Base-by-base conservation (phyloP, 1,140 invertebrate species). In the Hyles vespertilio region DNA sequence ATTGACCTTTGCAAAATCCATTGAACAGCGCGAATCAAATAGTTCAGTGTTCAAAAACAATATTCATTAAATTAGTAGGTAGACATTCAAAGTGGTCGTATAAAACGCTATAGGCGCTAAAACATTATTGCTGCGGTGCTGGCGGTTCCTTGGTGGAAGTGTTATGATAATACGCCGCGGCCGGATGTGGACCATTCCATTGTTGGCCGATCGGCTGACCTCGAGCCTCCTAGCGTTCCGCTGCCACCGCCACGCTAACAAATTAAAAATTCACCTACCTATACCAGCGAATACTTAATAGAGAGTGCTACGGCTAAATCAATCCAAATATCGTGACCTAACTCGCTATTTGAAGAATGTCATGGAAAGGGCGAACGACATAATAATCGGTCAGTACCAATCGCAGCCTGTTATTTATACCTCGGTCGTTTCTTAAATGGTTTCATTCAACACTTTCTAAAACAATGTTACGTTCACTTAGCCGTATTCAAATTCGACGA, bases 111-210 rank as follows among this genome's bases (percentile, higher is more conserved):
- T 67, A 70, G 61, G 64, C 60, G 65, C 56, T 64, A 69, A 64
- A 58, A 65, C 58, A 58, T 56, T 63, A 58, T 70, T 67, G 67
- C 58, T 59, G 59, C 59, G 57, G 44, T 12, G 45, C 54, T 61
- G 63, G 62, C 58, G 63, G 77, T 71, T 76, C 71, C 71, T 81
- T 70, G 72, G 77, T 81, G 78, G 78, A 84, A 80, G 74, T 83
- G 77, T 87, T 87, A 85, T 84, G 80, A 77, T 87, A 84, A 85
- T 86, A 67, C 65, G 69, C 63, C 55, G 63, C 61, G 71, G 72
- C 85, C 85, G 85, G 85, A 88, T 88, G 81, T 75, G 69, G 78
- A 78, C 79, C 72, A 87, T 88, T 88, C 81, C 81, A 88, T 88
- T 88, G 85, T 87, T 82, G 77, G 44, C 54, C 73, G 75, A 81